Conservation (phyloP, 2,888 invertebrate species). For the Augochlorella aurata region DNA sequence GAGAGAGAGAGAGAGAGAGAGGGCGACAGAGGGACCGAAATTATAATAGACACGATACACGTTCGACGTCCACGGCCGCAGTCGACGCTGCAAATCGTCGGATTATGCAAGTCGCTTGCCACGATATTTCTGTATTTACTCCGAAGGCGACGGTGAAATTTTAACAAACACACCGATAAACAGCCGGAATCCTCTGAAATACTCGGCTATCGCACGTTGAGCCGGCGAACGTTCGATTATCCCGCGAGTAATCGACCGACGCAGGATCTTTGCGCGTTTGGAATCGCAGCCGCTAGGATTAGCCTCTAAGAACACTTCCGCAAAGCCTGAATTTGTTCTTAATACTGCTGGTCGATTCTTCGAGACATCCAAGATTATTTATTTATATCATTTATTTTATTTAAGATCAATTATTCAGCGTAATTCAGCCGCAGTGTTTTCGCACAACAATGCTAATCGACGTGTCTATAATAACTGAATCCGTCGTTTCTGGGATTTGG, state of each 20-base stretch:
- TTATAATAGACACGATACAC: too few species aligned
- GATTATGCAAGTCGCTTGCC: slow-evolving; percentile 38
- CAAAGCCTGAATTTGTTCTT: background rate
- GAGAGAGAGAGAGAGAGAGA: too few species aligned
- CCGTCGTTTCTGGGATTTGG: too few species aligned
- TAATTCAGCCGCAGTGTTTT: too few species aligned
- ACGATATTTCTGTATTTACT: slow-evolving; percentile 35
- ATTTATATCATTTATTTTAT: too few species aligned
- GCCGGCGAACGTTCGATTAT: background rate
- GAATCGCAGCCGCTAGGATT: background rate
- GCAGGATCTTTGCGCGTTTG: background rate
- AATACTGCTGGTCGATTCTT: background rate
- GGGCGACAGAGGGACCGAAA: too few species aligned
- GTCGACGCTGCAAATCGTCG: slow-evolving; percentile 45
- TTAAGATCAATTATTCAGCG: too few species aligned
- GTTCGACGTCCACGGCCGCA: background rate
- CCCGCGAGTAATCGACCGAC: background rate
- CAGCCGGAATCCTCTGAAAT: slow-evolving; percentile 4
- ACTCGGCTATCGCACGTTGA: background rate
- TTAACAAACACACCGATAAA: slow-evolving; percentile 38
- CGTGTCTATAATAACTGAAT: too few species aligned
- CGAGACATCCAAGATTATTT: too few species aligned
- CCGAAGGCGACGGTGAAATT: background rate
- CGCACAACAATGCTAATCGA: too few species aligned
- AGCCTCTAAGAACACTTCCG: background rate